These are phyloP conservation scores for Uria lomvia DNA, from an alignment of 2,113 vertebrate genomes.

Conservation along the genomic window DNA sequence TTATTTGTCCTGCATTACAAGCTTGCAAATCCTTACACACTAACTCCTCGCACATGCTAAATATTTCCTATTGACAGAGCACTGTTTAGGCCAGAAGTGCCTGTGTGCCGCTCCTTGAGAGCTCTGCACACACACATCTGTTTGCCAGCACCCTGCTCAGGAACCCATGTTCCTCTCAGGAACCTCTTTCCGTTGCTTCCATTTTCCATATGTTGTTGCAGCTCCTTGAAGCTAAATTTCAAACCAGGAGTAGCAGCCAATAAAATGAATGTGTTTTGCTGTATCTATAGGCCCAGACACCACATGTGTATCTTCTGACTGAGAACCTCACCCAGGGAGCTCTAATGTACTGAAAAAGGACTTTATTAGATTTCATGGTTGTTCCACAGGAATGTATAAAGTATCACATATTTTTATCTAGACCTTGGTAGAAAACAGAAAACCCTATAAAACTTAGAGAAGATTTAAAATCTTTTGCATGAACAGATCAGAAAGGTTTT, in stretches of 20 bases:
- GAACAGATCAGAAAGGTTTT: not conserved
- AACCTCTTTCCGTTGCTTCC: not conserved
- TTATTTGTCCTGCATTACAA: not conserved
- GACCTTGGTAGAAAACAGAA: not conserved
- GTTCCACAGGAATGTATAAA: not conserved
- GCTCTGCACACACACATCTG: fast-evolving
- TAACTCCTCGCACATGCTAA: not conserved
- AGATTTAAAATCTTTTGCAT: not conserved
- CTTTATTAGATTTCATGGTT: not conserved
- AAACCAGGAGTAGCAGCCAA: not conserved
- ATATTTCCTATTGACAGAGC: not conserved
- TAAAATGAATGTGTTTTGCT: not conserved
- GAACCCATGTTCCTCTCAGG: not conserved
- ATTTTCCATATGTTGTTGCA: not conserved
- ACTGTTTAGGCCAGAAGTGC: not conserved
- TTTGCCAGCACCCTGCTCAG: not conserved
- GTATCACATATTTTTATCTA: not conserved
- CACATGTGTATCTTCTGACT: not conserved
- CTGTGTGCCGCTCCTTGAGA: not conserved
- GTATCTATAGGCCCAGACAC: not conserved
- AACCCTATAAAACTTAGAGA: not conserved
- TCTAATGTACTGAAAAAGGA: not conserved
- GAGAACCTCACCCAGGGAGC: not conserved
- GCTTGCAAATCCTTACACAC: not conserved
- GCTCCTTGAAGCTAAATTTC: not conserved